These are phyloP conservation scores for Oncorhynchus kisutch DNA, from an alignment of 2,113 vertebrate species.

Conservation along the genomic window DNA sequence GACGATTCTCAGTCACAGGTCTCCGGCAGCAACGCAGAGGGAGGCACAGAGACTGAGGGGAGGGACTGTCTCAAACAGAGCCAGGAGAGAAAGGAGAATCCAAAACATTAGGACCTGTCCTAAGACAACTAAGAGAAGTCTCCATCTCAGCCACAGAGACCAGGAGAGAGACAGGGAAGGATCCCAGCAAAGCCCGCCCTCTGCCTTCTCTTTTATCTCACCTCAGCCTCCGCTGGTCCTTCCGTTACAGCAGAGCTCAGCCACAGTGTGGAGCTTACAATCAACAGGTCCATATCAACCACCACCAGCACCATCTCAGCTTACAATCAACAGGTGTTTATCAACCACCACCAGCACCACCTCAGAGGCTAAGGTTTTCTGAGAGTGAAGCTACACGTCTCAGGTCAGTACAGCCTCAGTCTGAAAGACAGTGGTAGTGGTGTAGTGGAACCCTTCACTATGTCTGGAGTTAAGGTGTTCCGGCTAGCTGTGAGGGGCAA, in stretches of 20 bases:
- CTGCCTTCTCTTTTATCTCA: slow-evolving; percentile 19
- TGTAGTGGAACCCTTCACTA: slow-evolving; percentile 16
- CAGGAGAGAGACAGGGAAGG: slow-evolving; percentile 15
- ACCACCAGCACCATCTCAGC: neutral
- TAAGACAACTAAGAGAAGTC: slow-evolving; percentile 33
- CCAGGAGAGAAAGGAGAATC: slow-evolving; percentile 29
- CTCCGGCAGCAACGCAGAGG: slow-evolving; percentile 33
- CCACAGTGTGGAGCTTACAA: slow-evolving; percentile 21
- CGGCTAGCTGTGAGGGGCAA: slow-evolving; percentile 25
- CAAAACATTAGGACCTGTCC: slow-evolving; percentile 7
- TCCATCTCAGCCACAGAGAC: slow-evolving; percentile 18
- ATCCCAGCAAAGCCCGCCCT: neutral
- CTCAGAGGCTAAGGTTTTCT: neutral
- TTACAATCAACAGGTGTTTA: slow-evolving; percentile 54
- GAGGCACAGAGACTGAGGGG: slow-evolving; percentile 26
- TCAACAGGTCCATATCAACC: slow-evolving; percentile 59
- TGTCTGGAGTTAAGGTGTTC: slow-evolving; percentile 39
- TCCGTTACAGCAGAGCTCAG: slow-evolving; percentile 43
- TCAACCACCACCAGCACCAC: slow-evolving; percentile 28
- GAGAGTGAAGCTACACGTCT: slow-evolving; percentile 26
- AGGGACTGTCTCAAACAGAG: slow-evolving; percentile 27
- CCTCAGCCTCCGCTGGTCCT: slow-evolving; percentile 33
- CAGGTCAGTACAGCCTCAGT: slow-evolving; percentile 10
- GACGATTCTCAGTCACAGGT: slow-evolving; percentile 15
- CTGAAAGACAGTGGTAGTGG: neutral